Evolutionary conservation across 2,888 invertebrate genomes (phyloP), one percentile per base, ranked within the genome.

Genomic region (Lasius fuliginosus): DNA sequence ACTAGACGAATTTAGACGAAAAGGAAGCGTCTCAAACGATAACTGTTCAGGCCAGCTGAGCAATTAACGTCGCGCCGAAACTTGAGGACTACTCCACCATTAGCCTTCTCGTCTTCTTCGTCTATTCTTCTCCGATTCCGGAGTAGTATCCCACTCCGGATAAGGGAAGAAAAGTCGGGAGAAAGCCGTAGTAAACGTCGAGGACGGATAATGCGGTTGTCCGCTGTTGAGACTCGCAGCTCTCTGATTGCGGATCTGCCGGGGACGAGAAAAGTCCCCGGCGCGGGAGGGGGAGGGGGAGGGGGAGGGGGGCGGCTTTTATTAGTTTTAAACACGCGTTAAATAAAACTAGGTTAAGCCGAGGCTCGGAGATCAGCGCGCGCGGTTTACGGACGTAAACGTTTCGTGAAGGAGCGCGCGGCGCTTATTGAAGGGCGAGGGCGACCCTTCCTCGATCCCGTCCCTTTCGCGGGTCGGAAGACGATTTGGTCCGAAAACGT

Each of bases 251-350:
- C 91, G 87, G 89, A 90, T 92, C 87, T 84, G 74, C 85, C 79
- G 77, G 58, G 58, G 64, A 68, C 79, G 76, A 40, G 77, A 58
- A 64, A 81, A 64, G 62, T 68, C 62, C 74, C 74, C 23, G 62
- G 64, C 79, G 68, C 18, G 1, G 49, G 0, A 46, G 5, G 46
- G 46, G 49, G 49, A 6, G 3, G 42, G 42, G 42, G 11, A 11
- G 12, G 4, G 42, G 42, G 3, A 46, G 15, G 1, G 15, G 40
- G 5, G 46, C 18, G 18, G 82, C 36, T 94, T 94, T 94, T 94
- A 94, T 94, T 93, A 94, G 94, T 94, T 94, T 94, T 94, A 94
- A 94, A 94, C 94, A 94, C 93, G 93, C 94, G 92, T 94, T 94
- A 94, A 94, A 94, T 94, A 94, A 94, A 94, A 93, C 92, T 92